A percentile compares a stretch with the other conserved stretches of the same genome.
Evolutionary conservation across 2,113 vertebrate species (phyloP).

Genomic region (Lanius collurio): DNA sequence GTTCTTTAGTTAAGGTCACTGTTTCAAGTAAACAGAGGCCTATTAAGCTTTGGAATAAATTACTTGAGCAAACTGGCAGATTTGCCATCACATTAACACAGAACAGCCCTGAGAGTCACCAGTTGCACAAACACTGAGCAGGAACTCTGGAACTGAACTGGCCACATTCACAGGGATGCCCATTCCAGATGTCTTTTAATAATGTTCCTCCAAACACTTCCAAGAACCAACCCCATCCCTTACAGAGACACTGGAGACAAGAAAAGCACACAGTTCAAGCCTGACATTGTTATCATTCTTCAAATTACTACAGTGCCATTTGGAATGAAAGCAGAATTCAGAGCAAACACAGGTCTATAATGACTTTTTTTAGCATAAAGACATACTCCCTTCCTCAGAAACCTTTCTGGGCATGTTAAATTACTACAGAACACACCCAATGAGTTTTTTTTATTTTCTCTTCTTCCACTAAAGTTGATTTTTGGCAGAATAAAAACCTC

Average conservation of each 20-base stretch:
- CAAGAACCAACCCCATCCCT: not conserved
- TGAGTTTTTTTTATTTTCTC: not conserved
- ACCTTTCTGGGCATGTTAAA: not conserved
- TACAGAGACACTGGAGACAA: not conserved
- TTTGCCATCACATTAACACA: not conserved
- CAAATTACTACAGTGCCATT: not conserved
- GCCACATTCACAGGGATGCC: not conserved
- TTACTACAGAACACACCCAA: not conserved
- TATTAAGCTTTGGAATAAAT: constrained; percentile 26
- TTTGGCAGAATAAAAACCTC: not conserved
- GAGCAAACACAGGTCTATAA: not conserved
- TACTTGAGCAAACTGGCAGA: not conserved
- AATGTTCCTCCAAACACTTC: not conserved
- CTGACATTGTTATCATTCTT: not conserved
- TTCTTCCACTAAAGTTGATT: not conserved
- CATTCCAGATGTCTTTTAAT: not conserved
- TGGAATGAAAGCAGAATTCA: not conserved
- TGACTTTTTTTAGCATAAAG: not conserved
- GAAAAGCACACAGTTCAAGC: not conserved
- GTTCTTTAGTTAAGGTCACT: constrained; percentile 8
- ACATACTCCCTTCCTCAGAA: not conserved
- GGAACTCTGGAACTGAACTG: not conserved
- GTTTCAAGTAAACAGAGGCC: constrained; percentile 27
- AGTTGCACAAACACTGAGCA: not conserved
- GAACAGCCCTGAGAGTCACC: not conserved